Conservation (phyloP, 1,140 invertebrate genomes). For the Drosophila murphyi region DNA sequence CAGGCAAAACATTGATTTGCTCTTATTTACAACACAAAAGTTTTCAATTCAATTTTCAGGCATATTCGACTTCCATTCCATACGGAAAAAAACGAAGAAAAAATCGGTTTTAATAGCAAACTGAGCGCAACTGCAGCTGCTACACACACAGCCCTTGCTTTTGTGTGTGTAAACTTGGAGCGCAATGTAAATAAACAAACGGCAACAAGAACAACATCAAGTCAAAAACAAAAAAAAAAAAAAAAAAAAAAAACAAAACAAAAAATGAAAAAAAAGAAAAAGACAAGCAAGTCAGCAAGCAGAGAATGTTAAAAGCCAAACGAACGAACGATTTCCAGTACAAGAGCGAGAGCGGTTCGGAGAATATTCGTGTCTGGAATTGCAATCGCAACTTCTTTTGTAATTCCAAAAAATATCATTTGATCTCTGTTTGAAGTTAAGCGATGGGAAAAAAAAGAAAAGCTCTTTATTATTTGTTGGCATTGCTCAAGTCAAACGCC, state of each 20-base stretch:
- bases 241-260: no score
- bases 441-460: no score
- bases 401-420: background rate
- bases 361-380: background rate
- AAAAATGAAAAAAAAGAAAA: conserved; percentile 8
- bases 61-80: conserved; percentile 41
- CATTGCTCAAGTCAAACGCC: no score
- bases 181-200: conserved; percentile 81
- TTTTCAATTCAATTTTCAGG: conserved; percentile 60
- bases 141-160: conserved; percentile 26
- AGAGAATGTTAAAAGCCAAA: conserved; percentile 21
- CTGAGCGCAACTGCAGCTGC: conserved; percentile 62
- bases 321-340: conserved; percentile 7
- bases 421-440: background rate
- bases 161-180: conserved; percentile 70
- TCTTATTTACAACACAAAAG: conserved; percentile 58
- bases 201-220: conserved; percentile 70
- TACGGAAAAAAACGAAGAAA: background rate
- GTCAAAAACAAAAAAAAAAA: conserved; percentile 46
- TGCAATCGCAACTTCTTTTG: background rate
- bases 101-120: conserved; percentile 45
- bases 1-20: conserved; percentile 23
- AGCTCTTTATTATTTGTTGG: no score
- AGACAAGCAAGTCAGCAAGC: conserved; percentile 47
- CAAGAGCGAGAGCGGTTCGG: background rate